Evolutionary conservation across 2,113 vertebrate genomes (phyloP), one percentile per base, ranked within the genome.

Genomic region (Cyprinus carpio): DNA sequence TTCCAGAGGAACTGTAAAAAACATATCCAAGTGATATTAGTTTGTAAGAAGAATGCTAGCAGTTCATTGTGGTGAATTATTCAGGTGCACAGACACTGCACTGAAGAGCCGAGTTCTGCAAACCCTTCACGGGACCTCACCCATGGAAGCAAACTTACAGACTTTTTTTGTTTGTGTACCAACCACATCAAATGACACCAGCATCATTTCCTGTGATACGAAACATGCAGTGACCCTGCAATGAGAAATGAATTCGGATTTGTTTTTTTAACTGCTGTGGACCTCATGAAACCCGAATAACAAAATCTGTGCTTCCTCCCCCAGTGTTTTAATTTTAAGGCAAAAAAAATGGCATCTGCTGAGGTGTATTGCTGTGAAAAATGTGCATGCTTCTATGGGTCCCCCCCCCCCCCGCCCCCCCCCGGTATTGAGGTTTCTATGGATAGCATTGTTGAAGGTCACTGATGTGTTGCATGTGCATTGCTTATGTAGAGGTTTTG

Each of bases 1-100:
- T 54, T 54, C 75, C 43, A 77, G 75, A 29, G 75, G 49, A 77
- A 23, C 75, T 56, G 27, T 77, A n/a, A 56, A 77, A 77, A 46
- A 77, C 25, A 77, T 31, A 16, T 31, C n/a, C n/a, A 77, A 34
- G 27, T 20, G 49, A 16, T 46, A 31, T 54, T 77, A 31, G 75
- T 54, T 31, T 77, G 75, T 56, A 49, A 51, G 25, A 56, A 31
- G 49, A 56, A 18, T 77, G 25, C 56, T 77, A 51, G 27, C 25
- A 34, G 46, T 51, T 77, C 49, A 56, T 75, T 75, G 13, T 3
- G 0, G 11, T 75, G 43, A 75, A n/a, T 51, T 56, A 56, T 77
- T 77, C n/a, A 77, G 27, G 56, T 56, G 49, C 75, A 51, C 49
- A 75, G n/a, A n/a, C 37, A n/a, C 34, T 23, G 4, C 71, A 25